phyloP scores from a whole-genome alignment of 2,888 invertebrate species.

The Heteropelma amictum region DNA sequence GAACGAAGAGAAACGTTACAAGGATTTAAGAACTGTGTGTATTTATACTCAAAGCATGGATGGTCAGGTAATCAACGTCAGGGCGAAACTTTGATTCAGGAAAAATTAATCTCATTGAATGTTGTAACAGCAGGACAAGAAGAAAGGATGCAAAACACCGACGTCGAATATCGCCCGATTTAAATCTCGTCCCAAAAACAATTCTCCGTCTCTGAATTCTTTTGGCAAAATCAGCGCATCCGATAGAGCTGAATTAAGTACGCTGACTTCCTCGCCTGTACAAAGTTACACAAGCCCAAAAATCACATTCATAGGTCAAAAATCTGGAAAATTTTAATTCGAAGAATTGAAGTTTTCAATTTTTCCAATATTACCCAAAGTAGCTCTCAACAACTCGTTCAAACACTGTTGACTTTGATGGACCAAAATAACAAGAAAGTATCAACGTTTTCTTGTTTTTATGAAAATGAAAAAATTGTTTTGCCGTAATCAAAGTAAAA shows the following conservation, averaged over 20 bases:
- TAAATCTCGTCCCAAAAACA: conserved; percentile 8
- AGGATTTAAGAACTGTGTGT: conserved; percentile 48
- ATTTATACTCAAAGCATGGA: conserved; percentile 43
- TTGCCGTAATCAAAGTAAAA: no score
- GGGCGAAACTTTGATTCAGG: no score
- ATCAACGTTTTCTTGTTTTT: no score
- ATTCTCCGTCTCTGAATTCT: conserved; percentile 7
- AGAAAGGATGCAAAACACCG: conserved; percentile 17
- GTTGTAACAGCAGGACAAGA: not conserved
- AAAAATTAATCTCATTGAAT: not conserved
- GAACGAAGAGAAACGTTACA: conserved; percentile 47
- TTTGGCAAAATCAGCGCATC: not conserved
- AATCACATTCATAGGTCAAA: no score
- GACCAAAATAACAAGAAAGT: no score
- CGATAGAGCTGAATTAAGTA: conserved; percentile 7
- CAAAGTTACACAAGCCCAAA: no score
- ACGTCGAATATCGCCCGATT: not conserved
- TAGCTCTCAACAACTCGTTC: no score
- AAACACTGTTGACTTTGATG: no score
- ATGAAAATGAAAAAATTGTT: no score
- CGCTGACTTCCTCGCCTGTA: not conserved
- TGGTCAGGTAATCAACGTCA: conserved; percentile 48
- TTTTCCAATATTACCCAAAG: no score
- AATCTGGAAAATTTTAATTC: no score
- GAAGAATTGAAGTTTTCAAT: no score